Evolutionary conservation across 2,888 invertebrate species (phyloP).

Genomic region (Ectobius pallidus): DNA sequence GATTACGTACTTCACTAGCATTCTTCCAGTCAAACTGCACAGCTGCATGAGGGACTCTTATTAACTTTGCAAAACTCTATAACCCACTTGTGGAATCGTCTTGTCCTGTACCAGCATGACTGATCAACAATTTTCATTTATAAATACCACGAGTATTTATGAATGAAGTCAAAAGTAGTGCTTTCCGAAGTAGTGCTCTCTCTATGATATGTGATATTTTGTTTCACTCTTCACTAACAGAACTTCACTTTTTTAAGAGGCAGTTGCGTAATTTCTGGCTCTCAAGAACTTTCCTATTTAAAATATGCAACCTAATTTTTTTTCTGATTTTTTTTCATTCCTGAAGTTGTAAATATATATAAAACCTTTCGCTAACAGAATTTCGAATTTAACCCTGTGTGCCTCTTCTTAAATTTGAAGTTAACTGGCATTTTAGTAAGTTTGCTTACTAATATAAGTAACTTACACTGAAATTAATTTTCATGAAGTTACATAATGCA

Average conservation of each 20-base stretch:
- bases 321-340: no score
- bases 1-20: no score
- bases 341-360: no score
- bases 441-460: no score
- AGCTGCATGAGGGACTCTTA: no score
- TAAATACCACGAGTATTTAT: background rate
- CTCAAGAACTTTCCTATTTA: no score
- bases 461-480: background rate
- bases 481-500: no score
- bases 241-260: background rate
- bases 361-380: background rate
- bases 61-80: no score
- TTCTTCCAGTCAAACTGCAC: no score
- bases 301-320: no score
- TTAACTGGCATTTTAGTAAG: background rate
- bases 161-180: background rate
- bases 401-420: background rate
- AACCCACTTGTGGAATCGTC: no score
- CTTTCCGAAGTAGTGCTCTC: background rate
- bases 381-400: background rate
- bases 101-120: background rate
- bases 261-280: constrained; percentile 7
- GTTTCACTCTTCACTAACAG: background rate
- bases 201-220: background rate
- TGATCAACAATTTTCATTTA: background rate